These are phyloP conservation scores for Microtus oregoni DNA, from an alignment of 2,113 vertebrate species.

Conservation along the genomic window DNA sequence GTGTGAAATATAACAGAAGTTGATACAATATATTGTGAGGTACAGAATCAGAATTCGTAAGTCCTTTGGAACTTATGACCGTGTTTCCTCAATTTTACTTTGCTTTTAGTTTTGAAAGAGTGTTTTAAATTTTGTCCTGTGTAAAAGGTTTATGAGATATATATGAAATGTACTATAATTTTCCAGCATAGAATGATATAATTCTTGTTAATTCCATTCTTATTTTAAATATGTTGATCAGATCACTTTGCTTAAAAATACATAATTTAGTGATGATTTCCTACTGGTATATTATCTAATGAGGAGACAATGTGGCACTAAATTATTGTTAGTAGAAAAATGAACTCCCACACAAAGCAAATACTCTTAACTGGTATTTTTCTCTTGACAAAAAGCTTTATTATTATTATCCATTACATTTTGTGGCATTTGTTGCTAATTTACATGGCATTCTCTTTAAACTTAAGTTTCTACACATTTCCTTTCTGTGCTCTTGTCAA, in stretches of 20 bases:
- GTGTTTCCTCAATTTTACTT: not conserved
- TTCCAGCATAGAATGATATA: not conserved
- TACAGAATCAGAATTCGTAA: not conserved
- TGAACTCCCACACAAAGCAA: not conserved
- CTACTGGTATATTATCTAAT: not conserved
- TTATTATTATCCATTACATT: not conserved
- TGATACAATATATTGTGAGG: conserved; percentile 6
- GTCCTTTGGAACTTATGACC: not conserved
- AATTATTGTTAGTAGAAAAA: not conserved
- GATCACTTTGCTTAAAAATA: not conserved
- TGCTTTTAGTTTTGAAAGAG: conserved; percentile 22
- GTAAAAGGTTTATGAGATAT: not conserved
- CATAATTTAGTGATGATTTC: conserved; percentile 11
- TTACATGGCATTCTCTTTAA: conserved; percentile 55
- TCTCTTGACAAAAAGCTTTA: not conserved
- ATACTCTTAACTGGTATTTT: conserved; percentile 27
- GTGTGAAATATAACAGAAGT: conserved; percentile 34
- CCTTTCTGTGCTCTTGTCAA: conserved; percentile 59
- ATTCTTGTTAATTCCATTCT: conserved; percentile 3
- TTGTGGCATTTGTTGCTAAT: conserved; percentile 29
- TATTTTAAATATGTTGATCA: not conserved
- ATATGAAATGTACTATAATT: not conserved
- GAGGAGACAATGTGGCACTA: not conserved
- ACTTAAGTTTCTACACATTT: conserved; percentile 76
- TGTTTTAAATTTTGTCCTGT: not conserved